phyloP scores from a whole-genome alignment of 2,113 vertebrate genomes.

The Vombatus ursinus region DNA sequence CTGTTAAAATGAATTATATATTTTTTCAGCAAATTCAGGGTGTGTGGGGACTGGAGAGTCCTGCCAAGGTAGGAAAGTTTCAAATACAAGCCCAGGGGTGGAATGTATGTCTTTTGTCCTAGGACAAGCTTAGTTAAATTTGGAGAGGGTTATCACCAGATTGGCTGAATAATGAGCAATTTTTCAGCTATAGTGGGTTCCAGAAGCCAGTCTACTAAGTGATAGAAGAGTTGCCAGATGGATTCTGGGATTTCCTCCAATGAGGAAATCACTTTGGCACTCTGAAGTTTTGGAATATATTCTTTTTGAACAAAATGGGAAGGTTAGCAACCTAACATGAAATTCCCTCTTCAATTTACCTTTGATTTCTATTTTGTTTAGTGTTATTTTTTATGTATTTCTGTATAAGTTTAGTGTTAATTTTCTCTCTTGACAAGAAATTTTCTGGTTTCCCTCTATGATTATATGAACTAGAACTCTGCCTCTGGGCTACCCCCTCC shows the following conservation, averaged over 20 bases:
- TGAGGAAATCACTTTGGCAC: not conserved
- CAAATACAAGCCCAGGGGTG: not conserved
- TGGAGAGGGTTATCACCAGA: not conserved
- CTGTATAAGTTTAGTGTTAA: not conserved
- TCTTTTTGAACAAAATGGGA: not conserved
- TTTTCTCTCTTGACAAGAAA: not conserved
- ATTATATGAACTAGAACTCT: not conserved
- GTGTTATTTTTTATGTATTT: not conserved
- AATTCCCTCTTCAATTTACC: not conserved
- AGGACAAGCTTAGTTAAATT: not conserved
- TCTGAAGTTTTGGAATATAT: not conserved
- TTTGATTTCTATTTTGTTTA: not conserved
- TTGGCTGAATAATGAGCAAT: not conserved
- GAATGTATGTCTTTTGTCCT: too few relatives aligned
- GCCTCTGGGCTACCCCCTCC: not conserved
- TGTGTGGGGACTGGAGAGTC: not conserved
- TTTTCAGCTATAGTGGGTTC: not conserved
- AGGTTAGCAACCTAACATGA: not conserved
- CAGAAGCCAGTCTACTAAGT: not conserved
- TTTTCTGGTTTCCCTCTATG: not conserved
- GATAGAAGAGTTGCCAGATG: not conserved
- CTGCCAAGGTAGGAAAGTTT: not conserved
- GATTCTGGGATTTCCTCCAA: not conserved
- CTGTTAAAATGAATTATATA: not conserved
- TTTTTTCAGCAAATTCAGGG: not conserved